phyloP scores from a whole-genome alignment of 2,888 invertebrate species.

The Scelioninae gen. 1 region DNA sequence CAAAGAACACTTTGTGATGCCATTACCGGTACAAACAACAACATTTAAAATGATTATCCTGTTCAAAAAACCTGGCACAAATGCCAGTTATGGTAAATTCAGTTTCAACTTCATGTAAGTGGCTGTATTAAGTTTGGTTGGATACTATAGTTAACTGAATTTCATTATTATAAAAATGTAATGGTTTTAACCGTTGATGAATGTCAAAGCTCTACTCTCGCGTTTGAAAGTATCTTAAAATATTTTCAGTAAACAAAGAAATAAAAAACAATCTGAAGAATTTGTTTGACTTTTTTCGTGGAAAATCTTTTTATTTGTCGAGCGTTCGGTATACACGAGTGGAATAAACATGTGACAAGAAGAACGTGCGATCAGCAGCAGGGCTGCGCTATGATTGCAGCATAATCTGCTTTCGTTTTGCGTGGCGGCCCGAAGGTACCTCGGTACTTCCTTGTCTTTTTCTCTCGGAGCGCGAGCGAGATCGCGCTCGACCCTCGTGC shows the following conservation, averaged over 20 bases:
- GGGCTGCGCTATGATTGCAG: constrained; percentile 79
- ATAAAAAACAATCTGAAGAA: neutral
- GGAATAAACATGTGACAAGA: constrained; percentile 51
- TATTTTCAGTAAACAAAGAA: too few relatives aligned
- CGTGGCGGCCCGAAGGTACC: constrained; percentile 62
- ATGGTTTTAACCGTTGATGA: too few relatives aligned
- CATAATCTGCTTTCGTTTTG: constrained; percentile 83
- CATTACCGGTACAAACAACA: constrained; percentile 41
- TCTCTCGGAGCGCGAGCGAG: constrained; percentile 32
- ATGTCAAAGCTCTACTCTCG: too few relatives aligned
- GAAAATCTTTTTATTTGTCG: constrained; percentile 24
- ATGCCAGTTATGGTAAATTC: neutral
- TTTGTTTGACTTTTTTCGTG: neutral
- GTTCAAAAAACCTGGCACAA: neutral
- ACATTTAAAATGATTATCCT: constrained; percentile 14
- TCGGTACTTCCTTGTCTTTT: constrained; percentile 42
- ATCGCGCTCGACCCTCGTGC: constrained; percentile 43
- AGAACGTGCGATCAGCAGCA: constrained; percentile 27
- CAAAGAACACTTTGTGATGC: constrained; percentile 38
- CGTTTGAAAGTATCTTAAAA: too few relatives aligned
- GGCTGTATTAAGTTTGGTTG: too few relatives aligned
- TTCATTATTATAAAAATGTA: too few relatives aligned
- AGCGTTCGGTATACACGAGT: constrained; percentile 33
- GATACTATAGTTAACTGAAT: too few relatives aligned
- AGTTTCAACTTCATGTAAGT: too few relatives aligned